A percentile compares a stretch with the other conserved stretches of the same genome.
Evolutionary conservation across 2,797 vertebrate genomes (phyloP).

Genomic region (Mormyrus proboscirostris): DNA sequence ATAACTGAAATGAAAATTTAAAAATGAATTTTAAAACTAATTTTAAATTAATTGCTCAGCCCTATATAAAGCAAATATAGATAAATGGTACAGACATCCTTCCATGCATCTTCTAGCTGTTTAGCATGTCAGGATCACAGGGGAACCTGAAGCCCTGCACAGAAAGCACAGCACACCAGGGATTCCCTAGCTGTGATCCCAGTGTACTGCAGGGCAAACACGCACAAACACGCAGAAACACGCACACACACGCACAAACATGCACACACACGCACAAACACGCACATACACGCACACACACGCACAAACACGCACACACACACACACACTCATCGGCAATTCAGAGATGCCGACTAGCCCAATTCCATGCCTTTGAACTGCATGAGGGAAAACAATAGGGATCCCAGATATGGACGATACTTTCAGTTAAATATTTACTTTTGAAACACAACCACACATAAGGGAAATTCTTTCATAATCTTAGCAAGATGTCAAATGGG

Average conservation of each 20-base stretch:
- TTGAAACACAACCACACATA: neutral
- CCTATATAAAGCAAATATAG: neutral
- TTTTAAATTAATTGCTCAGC: neutral
- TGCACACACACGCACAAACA: no score
- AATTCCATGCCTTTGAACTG: neutral
- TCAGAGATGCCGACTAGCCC: neutral
- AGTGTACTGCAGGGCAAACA: neutral
- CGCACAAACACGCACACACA: neutral
- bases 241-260: neutral
- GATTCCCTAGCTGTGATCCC: no score
- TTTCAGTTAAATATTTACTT: neutral
- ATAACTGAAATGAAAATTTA: neutral
- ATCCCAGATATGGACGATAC: neutral
- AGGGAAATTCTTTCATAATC: neutral
- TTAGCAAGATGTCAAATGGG: neutral
- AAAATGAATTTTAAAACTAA: neutral
- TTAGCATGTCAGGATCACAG: neutral
- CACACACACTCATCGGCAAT: neutral
- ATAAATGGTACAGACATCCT: neutral
- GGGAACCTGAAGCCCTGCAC: neutral
- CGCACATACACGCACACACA: neutral
- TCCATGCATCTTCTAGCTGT: neutral
- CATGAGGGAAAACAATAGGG: neutral
- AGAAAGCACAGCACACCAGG: no score
- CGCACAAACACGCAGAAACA: neutral